Evolutionary conservation across 2,888 invertebrate species (phyloP), one percentile per base, ranked within the genome.

Genomic region (Villa cingulata): DNA sequence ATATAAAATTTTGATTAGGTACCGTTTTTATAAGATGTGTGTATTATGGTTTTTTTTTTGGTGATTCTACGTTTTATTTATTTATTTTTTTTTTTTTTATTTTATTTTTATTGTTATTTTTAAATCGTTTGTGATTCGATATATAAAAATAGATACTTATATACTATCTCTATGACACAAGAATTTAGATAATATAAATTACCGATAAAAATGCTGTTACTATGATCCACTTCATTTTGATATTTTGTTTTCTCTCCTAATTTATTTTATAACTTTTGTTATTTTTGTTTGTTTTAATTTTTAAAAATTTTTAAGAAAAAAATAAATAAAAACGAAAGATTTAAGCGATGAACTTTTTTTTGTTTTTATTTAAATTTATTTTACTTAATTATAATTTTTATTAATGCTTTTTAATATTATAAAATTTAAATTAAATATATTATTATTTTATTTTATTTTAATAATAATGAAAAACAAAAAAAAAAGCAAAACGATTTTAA

Each of bases 161-260:
- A n/a, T n/a, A n/a, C n/a, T n/a, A n/a, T n/a, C n/a, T n/a, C n/a
- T n/a, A n/a, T n/a, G n/a, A n/a, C n/a, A n/a, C n/a, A n/a, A n/a
- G n/a, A n/a, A n/a, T n/a, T n/a, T n/a, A n/a, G n/a, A n/a, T n/a
- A n/a, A n/a, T n/a, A 43, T 18, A 40, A 48, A 45, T 51, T 51
- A 51, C 51, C 51, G 49, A 49, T 29, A 51, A 49, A 37, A 51
- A 43, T 17, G 51, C 40, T 47, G 45, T 37, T 14, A 45, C 18
- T 34, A 38, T 43, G 29, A 51, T 32, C 23, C 46, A 47, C 40
- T 51, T 51, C 51, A 51, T 51, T 45, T 44, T 51, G 32, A 27
- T 34, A 19, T 19, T 16, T 29, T 37, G n/a, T n/a, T n/a, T n/a
- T n/a, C n/a, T n/a, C n/a, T n/a, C n/a, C n/a, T n/a, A n/a, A n/a